Base-by-base conservation (phyloP, 2,797 vertebrate genomes). In the Alauda arvensis region DNA sequence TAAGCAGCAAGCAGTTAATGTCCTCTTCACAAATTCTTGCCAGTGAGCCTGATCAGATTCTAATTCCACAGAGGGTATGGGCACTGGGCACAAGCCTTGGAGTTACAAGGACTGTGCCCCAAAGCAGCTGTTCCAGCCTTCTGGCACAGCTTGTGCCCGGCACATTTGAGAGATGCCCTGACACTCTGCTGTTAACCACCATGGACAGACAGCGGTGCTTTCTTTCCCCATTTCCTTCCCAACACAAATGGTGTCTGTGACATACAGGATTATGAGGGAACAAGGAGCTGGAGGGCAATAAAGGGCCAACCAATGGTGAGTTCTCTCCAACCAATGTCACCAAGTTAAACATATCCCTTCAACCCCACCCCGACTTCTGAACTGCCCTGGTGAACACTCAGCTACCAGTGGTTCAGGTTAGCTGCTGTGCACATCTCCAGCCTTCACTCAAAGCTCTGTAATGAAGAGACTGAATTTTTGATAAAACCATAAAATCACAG, bases 251-350 rank as follows among this genome's bases (percentile, higher is more conserved):
- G 15, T 2, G 3, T 33, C 57, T 70, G 24, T 25, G 40, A 33
- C 31, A 10, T 4, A 14, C 0, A 25, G 28, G 26, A 56, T 37
- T 51, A 55, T 3, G 28, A 88, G 14, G 17, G 53, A 83, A 62
- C n/a, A 34, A 43, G 25, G 24, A 42, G 28, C 28, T 6, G 0
- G 17, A 78, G 16, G 37, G 21, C 28, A 80, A 51, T 1, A 1
- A 57, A 59, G 0, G 1, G 42, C 33, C 60, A 66, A 17, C 18
- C 1, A 0, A 23, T 3, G 2, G 33, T 4, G 45, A 80, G 15
- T 8, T 33, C 17, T 33, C 31, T 87, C 25, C 51, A 67, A 16
- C 4, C 21, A 5, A 9, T 3, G 29, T 26, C 31, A 46, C 23
- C 1, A 1, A 53, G 28, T 43, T 46, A 52, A 51, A 53, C 0